Evolutionary conservation across 2,888 invertebrate genomes (phyloP).

Genomic region (Hirtodrosophila duncani): DNA sequence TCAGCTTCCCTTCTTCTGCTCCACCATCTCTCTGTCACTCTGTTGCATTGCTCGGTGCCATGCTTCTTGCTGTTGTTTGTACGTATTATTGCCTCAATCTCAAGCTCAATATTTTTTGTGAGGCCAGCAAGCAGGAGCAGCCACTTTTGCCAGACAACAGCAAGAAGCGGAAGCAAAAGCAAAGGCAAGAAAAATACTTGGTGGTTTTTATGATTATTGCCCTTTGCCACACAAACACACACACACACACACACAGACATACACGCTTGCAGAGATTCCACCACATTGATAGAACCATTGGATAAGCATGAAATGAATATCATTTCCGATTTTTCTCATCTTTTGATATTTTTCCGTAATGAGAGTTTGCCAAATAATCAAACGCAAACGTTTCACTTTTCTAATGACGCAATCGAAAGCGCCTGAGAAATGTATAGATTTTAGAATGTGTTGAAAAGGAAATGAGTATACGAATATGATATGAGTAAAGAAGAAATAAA

Average conservation of each 20-base stretch:
- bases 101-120: constrained; percentile 23
- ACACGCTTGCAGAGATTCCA: constrained; percentile 34
- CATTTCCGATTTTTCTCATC: constrained; percentile 25
- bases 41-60: not conserved
- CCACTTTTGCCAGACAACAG: constrained; percentile 5
- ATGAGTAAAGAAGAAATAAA: too few species aligned
- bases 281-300: constrained; percentile 63
- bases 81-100: constrained; percentile 61
- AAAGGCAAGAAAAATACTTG: constrained; percentile 50
- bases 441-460: too few species aligned
- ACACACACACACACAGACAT: constrained; percentile 4
- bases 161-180: constrained; percentile 1
- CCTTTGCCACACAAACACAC: constrained; percentile 14
- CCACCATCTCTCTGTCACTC: constrained; percentile 4
- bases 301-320: constrained; percentile 46
- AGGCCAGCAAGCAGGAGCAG: not conserved
- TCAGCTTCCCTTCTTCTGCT: constrained; percentile 13
- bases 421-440: too few species aligned
- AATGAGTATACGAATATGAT: too few species aligned
- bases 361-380: constrained; percentile 6
- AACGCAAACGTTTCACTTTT: constrained; percentile 40
- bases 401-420: constrained; percentile 29
- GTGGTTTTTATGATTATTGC: constrained; percentile 69
- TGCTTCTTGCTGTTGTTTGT: constrained; percentile 6
- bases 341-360: constrained; percentile 7